A percentile compares a stretch with the other conserved stretches of the same genome.
Evolutionary conservation across 2,113 vertebrate species (phyloP).

Genomic region (Brachyhypopomus gauderio): DNA sequence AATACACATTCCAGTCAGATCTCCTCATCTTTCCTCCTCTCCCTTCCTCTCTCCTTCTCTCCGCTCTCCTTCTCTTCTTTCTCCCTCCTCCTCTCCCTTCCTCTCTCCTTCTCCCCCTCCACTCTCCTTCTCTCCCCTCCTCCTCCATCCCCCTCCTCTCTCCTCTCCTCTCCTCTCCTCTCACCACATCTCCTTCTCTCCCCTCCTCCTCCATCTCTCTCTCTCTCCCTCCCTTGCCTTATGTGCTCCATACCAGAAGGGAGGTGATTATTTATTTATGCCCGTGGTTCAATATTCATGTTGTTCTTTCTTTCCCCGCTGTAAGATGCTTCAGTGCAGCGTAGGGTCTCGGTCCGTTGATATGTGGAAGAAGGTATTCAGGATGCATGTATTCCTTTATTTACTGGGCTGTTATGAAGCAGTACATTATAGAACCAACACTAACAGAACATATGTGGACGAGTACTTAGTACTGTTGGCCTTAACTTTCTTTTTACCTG

Average conservation of each 20-base stretch:
- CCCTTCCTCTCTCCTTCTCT: background rate
- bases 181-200: too few species aligned
- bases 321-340: background rate
- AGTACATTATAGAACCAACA: background rate
- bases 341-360: background rate
- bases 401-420: background rate
- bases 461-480: background rate
- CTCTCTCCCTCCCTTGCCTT: constrained; percentile 1
- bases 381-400: background rate
- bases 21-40: background rate
- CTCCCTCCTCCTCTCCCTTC: background rate
- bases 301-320: background rate
- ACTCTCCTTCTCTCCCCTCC: too few species aligned
- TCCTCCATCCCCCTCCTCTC: too few species aligned
- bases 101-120: constrained; percentile 16
- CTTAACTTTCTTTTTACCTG: background rate
- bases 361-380: background rate
- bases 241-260: constrained; percentile 29
- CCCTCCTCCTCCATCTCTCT: background rate
- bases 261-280: constrained; percentile 54
- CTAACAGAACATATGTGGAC: background rate
- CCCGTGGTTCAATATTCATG: constrained; percentile 44
- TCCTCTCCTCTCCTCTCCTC: too few species aligned
- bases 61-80: background rate
- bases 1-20: constrained; percentile 28